Evolutionary conservation across 2,113 vertebrate genomes (phyloP).

Genomic region (Nothocercus julius): DNA sequence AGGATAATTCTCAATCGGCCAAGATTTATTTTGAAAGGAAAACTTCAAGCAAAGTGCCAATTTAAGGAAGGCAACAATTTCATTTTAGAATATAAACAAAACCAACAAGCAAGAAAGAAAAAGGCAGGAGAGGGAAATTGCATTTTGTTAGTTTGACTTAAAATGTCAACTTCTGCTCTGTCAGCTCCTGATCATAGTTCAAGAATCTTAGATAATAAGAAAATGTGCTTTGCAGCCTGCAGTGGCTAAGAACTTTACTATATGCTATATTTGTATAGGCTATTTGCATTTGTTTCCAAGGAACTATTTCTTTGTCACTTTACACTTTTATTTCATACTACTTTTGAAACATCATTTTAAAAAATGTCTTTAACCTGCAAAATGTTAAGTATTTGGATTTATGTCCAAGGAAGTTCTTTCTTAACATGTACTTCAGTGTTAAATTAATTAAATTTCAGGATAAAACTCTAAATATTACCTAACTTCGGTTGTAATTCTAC

Average conservation of each 20-base stretch:
- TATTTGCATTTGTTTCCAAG: slow-evolving; percentile 8
- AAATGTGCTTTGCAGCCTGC: neutral
- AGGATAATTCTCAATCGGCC: slow-evolving; percentile 18
- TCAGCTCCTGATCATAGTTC: neutral
- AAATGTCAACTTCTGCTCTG: slow-evolving; percentile 6
- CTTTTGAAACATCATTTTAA: neutral
- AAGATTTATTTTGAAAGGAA: slow-evolving; percentile 38
- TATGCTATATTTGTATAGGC: neutral
- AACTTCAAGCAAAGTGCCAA: neutral
- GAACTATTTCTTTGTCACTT: neutral
- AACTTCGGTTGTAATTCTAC: neutral
- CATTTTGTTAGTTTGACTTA: neutral
- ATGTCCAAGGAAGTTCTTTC: neutral
- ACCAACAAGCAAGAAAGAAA: neutral
- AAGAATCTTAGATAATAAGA: neutral
- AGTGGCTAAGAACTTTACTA: neutral
- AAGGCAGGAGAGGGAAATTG: neutral
- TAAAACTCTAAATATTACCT: neutral
- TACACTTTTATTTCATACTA: neutral
- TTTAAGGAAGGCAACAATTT: slow-evolving; percentile 6
- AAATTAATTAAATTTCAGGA: neutral
- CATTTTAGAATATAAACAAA: slow-evolving; percentile 23
- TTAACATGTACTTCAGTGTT: accelerated
- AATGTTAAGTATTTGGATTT: neutral
- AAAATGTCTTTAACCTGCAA: neutral